These are phyloP conservation scores for Laterallus jamaicensis DNA, from an alignment of 2,113 vertebrate genomes.

Conservation along the genomic window DNA sequence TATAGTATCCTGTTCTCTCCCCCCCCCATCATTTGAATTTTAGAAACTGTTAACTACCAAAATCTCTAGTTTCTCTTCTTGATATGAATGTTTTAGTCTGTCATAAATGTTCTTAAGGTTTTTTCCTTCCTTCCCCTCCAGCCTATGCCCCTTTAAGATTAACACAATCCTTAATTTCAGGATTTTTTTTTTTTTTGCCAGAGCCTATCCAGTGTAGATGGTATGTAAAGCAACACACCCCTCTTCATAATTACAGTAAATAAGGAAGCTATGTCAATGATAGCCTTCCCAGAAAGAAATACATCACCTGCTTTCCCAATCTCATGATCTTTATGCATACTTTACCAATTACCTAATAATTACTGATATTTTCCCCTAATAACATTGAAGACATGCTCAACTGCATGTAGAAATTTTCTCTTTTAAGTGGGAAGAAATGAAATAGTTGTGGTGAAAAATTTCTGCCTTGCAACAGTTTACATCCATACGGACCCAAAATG, in stretches of 20 bases:
- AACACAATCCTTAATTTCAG: background rate
- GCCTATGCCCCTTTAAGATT: background rate
- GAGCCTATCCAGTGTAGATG: background rate
- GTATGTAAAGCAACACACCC: background rate
- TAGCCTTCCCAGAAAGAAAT: background rate
- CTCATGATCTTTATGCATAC: background rate
- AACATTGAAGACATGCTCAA: background rate
- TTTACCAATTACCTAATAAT: background rate
- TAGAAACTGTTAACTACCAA: background rate
- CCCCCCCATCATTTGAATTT: fast-evolving
- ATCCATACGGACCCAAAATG: background rate
- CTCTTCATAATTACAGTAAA: background rate
- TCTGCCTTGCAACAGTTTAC: background rate
- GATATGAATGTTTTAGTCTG: background rate
- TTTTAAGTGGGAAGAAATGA: background rate
- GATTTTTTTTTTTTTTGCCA: background rate
- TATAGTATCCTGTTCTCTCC: background rate
- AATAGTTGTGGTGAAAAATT: background rate
- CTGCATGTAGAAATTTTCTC: background rate
- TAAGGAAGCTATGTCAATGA: background rate
- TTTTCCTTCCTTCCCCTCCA: background rate
- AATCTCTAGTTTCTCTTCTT: background rate
- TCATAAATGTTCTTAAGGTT: background rate
- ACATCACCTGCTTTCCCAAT: background rate
- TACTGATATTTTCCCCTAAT: background rate